Evolutionary conservation across 2,113 vertebrate genomes (phyloP).

Genomic region (Esox niger): DNA sequence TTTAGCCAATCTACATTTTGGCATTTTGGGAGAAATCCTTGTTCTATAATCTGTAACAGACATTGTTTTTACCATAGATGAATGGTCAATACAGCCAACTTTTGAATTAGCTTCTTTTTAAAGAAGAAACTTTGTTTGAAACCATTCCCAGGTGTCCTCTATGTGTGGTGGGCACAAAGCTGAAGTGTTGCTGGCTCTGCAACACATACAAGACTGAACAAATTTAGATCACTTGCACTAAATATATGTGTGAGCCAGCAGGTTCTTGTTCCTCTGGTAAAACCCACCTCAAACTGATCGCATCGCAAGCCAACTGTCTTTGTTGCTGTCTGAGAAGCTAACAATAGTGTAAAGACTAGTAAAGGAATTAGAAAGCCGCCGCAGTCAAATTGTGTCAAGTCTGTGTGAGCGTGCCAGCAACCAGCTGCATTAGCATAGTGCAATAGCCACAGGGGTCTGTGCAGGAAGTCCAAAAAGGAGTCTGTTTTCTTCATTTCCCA

Average conservation of each 20-base stretch:
- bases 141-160: slow-evolving; percentile 33
- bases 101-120: neutral
- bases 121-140: slow-evolving; percentile 16
- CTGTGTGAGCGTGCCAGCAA: slow-evolving; percentile 56
- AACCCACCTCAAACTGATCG: slow-evolving; percentile 43
- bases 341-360: slow-evolving; percentile 52
- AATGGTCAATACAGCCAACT: too few relatives aligned
- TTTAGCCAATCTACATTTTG: too few relatives aligned
- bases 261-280: slow-evolving; percentile 39
- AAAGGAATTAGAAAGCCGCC: slow-evolving; percentile 56
- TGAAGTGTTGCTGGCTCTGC: slow-evolving; percentile 27
- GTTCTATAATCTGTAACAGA: too few relatives aligned
- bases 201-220: slow-evolving; percentile 33
- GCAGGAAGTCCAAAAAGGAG: slow-evolving; percentile 50
- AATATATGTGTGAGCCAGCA: slow-evolving; percentile 50
- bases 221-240: slow-evolving; percentile 52
- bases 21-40: too few relatives aligned
- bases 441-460: slow-evolving; percentile 50
- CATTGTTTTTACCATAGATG: too few relatives aligned
- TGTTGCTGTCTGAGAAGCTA: slow-evolving; percentile 57
- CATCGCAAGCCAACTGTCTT: slow-evolving; percentile 53
- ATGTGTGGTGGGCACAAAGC: slow-evolving; percentile 37
- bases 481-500: slow-evolving; percentile 17
- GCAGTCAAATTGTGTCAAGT: slow-evolving; percentile 62
- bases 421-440: slow-evolving; percentile 60